These are phyloP conservation scores for Sitobion miscanthi DNA, from an alignment of 1,140 invertebrate species.

Conservation along the genomic window DNA sequence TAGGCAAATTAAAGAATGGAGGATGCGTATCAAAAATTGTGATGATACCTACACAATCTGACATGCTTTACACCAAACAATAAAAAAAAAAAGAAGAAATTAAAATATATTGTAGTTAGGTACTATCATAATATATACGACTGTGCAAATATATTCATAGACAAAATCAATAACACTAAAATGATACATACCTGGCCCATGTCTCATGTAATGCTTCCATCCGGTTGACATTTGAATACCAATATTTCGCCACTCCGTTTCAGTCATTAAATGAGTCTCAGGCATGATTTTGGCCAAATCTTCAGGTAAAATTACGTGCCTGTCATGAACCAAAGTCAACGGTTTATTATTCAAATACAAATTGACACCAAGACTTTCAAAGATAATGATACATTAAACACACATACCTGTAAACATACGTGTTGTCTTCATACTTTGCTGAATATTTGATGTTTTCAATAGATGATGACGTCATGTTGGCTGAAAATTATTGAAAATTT, in stretches of 20 bases:
- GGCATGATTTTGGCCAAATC: slow-evolving; percentile 87
- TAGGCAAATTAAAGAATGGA: too few species aligned
- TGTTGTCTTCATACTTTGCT: slow-evolving; percentile 51
- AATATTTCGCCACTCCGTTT: slow-evolving; percentile 93
- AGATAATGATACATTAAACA: too few species aligned
- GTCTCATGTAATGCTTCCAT: slow-evolving; percentile 97
- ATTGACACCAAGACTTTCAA: too few species aligned
- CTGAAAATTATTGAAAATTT: too few species aligned
- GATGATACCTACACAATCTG: too few species aligned
- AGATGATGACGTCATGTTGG: not conserved
- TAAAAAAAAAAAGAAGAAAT: too few species aligned
- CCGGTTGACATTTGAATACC: slow-evolving; percentile 95
- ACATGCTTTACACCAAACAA: too few species aligned
- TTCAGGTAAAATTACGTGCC: slow-evolving; percentile 90
- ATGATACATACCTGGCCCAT: slow-evolving; percentile 75
- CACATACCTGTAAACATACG: slow-evolving; percentile 49
- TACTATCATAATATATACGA: too few species aligned
- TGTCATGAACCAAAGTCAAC: slow-evolving; percentile 61
- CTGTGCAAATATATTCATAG: too few species aligned
- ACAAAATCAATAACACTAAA: too few species aligned
- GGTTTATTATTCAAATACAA: not conserved
- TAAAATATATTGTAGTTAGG: too few species aligned
- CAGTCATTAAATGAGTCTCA: slow-evolving; percentile 90
- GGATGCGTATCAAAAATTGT: too few species aligned
- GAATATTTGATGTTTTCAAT: slow-evolving; percentile 55